A percentile compares a stretch with the other conserved stretches of the same genome.
Evolutionary conservation across 2,113 vertebrate genomes (phyloP).

Genomic region (Anguilla rostrata): DNA sequence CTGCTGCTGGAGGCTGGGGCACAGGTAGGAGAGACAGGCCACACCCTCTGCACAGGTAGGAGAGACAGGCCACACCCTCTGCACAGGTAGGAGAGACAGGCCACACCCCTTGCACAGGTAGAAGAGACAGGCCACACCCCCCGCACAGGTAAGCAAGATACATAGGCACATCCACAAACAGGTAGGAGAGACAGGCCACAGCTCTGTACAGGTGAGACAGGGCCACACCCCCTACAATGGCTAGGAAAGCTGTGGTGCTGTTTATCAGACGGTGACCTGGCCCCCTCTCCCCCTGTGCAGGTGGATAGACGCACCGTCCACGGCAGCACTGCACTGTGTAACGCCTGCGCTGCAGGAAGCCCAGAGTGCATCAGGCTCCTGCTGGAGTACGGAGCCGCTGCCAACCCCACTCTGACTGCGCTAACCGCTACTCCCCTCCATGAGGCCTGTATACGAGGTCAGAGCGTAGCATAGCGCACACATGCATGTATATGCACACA

Average conservation of each 20-base stretch:
- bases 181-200: not conserved
- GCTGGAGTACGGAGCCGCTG: conserved; percentile 79
- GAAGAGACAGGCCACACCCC: not conserved
- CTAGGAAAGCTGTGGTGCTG: not conserved
- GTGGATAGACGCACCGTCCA: conserved; percentile 88
- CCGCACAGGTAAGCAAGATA: not conserved
- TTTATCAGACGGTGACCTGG: too few species aligned
- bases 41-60: not conserved
- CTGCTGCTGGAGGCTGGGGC: conserved; percentile 85
- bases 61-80: not conserved
- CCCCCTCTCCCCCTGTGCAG: conserved; percentile 51
- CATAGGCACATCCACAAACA: not conserved
- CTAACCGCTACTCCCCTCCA: conserved; percentile 84
- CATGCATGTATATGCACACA: not conserved
- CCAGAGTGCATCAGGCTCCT: conserved; percentile 79
- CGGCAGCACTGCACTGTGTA: conserved; percentile 85
- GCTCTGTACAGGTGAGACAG: not conserved
- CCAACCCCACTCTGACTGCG: conserved; percentile 77
- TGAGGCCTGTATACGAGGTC: conserved; percentile 74
- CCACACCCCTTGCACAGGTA: conserved; percentile 71
- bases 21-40: conserved; percentile 66
- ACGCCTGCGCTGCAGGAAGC: conserved; percentile 82
- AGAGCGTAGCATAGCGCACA: not conserved
- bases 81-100: not conserved
- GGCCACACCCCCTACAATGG: not conserved